Evolutionary conservation across 2,888 invertebrate species (phyloP).

Genomic region (Drosophila tripunctata): DNA sequence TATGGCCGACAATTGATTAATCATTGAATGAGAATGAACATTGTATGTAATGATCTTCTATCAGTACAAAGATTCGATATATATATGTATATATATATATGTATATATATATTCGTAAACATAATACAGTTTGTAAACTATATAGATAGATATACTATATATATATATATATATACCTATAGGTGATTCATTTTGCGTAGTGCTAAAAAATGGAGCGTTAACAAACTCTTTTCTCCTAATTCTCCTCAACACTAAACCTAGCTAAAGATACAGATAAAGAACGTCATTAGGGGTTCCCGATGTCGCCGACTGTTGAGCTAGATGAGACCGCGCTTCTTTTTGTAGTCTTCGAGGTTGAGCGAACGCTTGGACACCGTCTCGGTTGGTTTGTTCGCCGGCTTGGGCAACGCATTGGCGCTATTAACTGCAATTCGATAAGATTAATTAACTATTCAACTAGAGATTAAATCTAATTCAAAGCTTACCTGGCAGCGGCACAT

Average conservation of each 20-base stretch:
- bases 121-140: slow-evolving; percentile 45
- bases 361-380: slow-evolving; percentile 93
- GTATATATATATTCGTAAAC: slow-evolving; percentile 46
- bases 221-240: slow-evolving; percentile 10
- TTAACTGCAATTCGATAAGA: slow-evolving; percentile 85
- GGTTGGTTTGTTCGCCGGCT: slow-evolving; percentile 89
- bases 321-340: slow-evolving; percentile 95
- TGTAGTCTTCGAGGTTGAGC: slow-evolving; percentile 95
- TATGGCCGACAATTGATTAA: not conserved
- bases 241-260: slow-evolving; percentile 26
- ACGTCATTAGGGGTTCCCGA: slow-evolving; percentile 17
- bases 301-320: too few relatives aligned
- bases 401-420: slow-evolving; percentile 89
- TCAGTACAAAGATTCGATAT: slow-evolving; percentile 37
- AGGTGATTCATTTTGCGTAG: slow-evolving; percentile 31
- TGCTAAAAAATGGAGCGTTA: slow-evolving; percentile 18
- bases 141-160: slow-evolving; percentile 29
- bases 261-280: slow-evolving; percentile 26
- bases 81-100: too few relatives aligned
- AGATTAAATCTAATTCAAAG: not conserved
- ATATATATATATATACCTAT: slow-evolving; percentile 18
- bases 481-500: slow-evolving; percentile 91
- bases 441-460: not conserved
- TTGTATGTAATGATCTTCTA: slow-evolving; percentile 2
- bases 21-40: slow-evolving; percentile 13